Conservation (phyloP, 2,797 vertebrate genomes). For the Lophura swinhoii region DNA sequence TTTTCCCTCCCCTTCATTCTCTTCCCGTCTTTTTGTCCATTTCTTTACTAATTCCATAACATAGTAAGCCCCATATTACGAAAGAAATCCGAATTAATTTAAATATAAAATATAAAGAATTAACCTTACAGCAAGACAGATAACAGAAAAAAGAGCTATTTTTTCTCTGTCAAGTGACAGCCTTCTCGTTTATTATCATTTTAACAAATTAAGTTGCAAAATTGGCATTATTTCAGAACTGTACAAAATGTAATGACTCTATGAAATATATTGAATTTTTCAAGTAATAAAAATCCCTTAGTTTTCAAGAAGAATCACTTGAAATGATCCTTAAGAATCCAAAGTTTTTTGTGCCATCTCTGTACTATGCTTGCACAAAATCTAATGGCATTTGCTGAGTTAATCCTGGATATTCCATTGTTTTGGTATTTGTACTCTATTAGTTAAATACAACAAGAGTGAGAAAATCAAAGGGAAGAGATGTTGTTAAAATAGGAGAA, state of each 20-base stretch:
- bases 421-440: slow-evolving; percentile 66
- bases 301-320: slow-evolving; percentile 55
- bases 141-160: slow-evolving; percentile 71
- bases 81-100: slow-evolving; percentile 76
- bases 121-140: slow-evolving; percentile 77
- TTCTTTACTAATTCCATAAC: slow-evolving; percentile 67
- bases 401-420: slow-evolving; percentile 72
- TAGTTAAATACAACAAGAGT: slow-evolving; percentile 68
- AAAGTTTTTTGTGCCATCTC: slow-evolving; percentile 52
- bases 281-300: slow-evolving; percentile 61
- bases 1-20: background rate
- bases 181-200: slow-evolving; percentile 59
- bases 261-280: slow-evolving; percentile 64
- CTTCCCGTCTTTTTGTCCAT: slow-evolving; percentile 24
- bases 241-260: slow-evolving; percentile 70
- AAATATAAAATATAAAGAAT: slow-evolving; percentile 80
- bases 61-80: slow-evolving; percentile 69
- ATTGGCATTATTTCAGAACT: slow-evolving; percentile 60
- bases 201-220: slow-evolving; percentile 68
- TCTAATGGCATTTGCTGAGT: slow-evolving; percentile 68
- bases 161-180: slow-evolving; percentile 61
- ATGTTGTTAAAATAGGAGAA: slow-evolving; percentile 47
- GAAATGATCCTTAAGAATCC: slow-evolving; percentile 61
- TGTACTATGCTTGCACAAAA: slow-evolving; percentile 44
- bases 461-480: slow-evolving; percentile 66